A percentile compares a stretch with the other conserved stretches of the same genome.
phyloP scores from a whole-genome alignment of 1,140 invertebrate genomes.

The Drosophila rhopaloa region DNA sequence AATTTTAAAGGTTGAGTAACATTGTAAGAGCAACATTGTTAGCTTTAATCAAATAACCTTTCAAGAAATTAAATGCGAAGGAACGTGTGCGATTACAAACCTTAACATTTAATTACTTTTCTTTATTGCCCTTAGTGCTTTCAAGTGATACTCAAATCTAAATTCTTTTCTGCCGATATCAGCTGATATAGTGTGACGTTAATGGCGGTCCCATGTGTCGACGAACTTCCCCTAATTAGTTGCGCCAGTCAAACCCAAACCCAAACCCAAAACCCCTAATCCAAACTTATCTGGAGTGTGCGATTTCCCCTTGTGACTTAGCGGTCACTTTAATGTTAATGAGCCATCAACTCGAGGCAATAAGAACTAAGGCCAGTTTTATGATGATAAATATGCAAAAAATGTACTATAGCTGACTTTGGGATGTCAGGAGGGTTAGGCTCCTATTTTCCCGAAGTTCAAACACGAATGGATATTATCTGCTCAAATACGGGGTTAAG shows the following conservation, averaged over 20 bases:
- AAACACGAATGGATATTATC: conserved; percentile 2
- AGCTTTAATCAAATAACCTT: not conserved
- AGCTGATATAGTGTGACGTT: conserved; percentile 8
- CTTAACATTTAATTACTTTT: not conserved
- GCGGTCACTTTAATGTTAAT: conserved; percentile 34
- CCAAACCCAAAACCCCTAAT: conserved; percentile 2
- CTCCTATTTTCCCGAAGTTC: not conserved
- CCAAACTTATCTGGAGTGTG: conserved; percentile 30
- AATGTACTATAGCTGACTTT: not conserved
- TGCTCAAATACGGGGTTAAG: not conserved
- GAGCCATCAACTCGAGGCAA: not conserved
- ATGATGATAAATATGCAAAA: conserved; percentile 5
- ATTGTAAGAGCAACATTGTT: no score
- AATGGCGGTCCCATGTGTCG: no score
- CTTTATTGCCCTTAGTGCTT: not conserved
- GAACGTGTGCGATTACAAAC: not conserved
- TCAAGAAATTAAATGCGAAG: not conserved
- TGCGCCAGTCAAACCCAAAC: not conserved
- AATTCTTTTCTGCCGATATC: conserved; percentile 8
- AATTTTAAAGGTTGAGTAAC: no score
- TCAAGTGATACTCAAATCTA: not conserved
- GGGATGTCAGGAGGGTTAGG: not conserved
- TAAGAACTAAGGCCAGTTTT: conserved; percentile 11
- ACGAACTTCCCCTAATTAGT: conserved; percentile 2
- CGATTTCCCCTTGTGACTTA: conserved; percentile 19